These are phyloP conservation scores for Trilocha varians DNA, from an alignment of 2,888 invertebrate species.

Conservation along the genomic window DNA sequence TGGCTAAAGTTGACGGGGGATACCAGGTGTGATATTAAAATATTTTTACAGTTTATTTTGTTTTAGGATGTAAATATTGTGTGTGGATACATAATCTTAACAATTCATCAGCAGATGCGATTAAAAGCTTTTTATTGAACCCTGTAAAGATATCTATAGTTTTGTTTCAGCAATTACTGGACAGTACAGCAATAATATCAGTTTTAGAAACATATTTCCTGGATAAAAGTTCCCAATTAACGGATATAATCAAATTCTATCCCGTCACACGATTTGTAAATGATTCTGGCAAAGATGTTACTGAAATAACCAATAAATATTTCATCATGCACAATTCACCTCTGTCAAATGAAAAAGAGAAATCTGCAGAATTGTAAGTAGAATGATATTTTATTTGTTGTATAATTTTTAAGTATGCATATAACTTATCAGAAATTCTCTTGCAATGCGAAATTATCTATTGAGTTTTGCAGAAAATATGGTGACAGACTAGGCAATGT, in stretches of 20 bases:
- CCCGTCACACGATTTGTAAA: conserved; percentile 80
- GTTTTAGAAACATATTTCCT: conserved; percentile 83
- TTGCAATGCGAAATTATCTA: too few relatives aligned
- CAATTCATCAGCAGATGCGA: too few relatives aligned
- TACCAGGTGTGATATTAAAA: conserved; percentile 75
- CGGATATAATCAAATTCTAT: conserved; percentile 83
- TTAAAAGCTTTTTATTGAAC: too few relatives aligned
- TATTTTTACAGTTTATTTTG: neutral
- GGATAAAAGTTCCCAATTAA: conserved; percentile 73
- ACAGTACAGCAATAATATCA: conserved; percentile 96
- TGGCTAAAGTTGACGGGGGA: conserved; percentile 81
- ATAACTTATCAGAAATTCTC: too few relatives aligned
- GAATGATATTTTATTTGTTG: conserved; percentile 1
- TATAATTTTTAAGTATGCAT: too few relatives aligned
- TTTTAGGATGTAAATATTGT: conserved; percentile 21
- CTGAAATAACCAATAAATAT: conserved; percentile 90
- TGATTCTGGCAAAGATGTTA: conserved; percentile 77
- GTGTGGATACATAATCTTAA: neutral
- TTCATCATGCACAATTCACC: conserved; percentile 85
- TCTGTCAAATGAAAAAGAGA: conserved; percentile 60
- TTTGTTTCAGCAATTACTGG: conserved; percentile 85
- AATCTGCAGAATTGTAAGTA: conserved; percentile 73
- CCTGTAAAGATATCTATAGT: neutral
- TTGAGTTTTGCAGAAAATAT: too few relatives aligned
- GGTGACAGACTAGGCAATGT: too few relatives aligned